Percentiles rank a stretch among this genome's conserved stretches.
Conservation (phyloP, 2,888 invertebrate genomes). For the Lomographa bimaculata region DNA sequence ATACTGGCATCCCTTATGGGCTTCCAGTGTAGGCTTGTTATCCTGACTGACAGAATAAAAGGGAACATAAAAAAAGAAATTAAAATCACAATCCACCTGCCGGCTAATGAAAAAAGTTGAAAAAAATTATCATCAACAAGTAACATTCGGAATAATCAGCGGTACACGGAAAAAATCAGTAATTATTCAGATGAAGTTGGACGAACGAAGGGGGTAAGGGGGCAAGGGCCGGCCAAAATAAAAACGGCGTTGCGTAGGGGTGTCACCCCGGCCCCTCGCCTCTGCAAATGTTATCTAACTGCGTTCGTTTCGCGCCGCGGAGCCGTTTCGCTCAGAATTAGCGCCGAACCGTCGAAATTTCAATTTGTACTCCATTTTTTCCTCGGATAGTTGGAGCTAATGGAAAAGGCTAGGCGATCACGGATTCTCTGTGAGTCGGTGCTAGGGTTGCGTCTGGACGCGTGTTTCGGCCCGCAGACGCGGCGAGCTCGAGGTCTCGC, state of each 20-base stretch:
- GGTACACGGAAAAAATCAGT: conserved; percentile 83
- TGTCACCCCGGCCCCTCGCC: conserved; percentile 70
- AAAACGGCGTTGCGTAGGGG: conserved; percentile 83
- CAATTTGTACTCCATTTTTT: conserved; percentile 78
- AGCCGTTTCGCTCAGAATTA: conserved; percentile 73
- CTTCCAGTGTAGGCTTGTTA: conserved; percentile 10
- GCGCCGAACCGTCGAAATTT: conserved; percentile 75
- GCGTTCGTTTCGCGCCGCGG: conserved; percentile 75
- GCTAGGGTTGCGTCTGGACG: conserved; percentile 5
- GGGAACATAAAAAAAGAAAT: conserved; percentile 44
- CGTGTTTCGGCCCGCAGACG: conserved; percentile 10
- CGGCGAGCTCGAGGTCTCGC: conserved; percentile 18
- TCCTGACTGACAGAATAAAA: conserved; percentile 29
- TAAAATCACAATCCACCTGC: conserved; percentile 52
- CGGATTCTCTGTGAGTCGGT: conserved; percentile 46
- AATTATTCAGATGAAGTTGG: conserved; percentile 84
- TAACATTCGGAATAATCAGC: conserved; percentile 83
- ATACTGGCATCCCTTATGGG: no score
- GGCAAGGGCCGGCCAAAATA: conserved; percentile 82
- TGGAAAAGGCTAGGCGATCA: conserved; percentile 63
- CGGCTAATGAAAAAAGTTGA: conserved; percentile 71
- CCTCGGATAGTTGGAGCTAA: conserved; percentile 70
- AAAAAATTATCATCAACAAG: conserved; percentile 81
- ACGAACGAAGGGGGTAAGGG: conserved; percentile 80
- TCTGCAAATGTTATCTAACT: conserved; percentile 83